phyloP scores from a whole-genome alignment of 2,113 vertebrate species.

The Fregetta grallaria region DNA sequence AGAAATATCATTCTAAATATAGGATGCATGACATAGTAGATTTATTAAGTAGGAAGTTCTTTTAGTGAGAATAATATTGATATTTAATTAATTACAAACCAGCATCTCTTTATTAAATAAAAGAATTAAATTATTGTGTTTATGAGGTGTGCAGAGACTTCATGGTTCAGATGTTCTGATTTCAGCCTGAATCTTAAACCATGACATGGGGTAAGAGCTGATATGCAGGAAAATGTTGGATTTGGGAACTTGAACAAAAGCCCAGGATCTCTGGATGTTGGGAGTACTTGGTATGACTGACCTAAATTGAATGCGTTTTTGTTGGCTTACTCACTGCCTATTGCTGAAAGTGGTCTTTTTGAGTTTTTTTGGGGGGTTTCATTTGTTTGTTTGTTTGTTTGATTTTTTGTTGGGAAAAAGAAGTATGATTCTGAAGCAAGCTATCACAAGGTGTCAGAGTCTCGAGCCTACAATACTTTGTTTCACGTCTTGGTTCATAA shows the following conservation, averaged over 20 bases:
- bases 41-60: neutral
- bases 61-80: neutral
- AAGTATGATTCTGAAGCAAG: neutral
- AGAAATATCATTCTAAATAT: neutral
- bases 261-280: neutral
- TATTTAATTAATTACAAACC: neutral
- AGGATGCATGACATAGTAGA: too few relatives aligned
- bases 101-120: neutral
- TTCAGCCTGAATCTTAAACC: neutral
- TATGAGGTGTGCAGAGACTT: neutral
- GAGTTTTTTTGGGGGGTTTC: neutral
- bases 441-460: neutral
- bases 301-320: neutral
- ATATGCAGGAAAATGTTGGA: neutral
- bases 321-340: neutral
- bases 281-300: neutral
- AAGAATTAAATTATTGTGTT: neutral
- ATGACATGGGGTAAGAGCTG: neutral
- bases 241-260: neutral
- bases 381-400: too few relatives aligned
- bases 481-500: neutral
- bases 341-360: neutral
- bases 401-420: neutral
- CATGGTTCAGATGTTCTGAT: neutral
- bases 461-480: neutral